Percentiles rank a stretch among this genome's conserved stretches.
Conservation (phyloP, 2,797 vertebrate species). For the Cynodonichthys magdalenae region DNA sequence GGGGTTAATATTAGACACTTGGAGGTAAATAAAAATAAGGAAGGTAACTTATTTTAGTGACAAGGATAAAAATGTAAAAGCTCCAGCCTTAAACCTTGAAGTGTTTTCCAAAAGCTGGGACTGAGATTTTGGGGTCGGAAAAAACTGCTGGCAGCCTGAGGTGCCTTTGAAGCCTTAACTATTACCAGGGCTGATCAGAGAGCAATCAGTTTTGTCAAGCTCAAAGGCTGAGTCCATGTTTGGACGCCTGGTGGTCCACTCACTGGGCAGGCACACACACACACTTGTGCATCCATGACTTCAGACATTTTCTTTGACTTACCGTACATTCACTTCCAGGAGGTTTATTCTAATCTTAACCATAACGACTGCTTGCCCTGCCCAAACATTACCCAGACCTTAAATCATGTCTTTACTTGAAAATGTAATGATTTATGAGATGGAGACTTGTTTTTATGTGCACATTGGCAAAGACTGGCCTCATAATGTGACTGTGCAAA, state of each 20-base stretch:
- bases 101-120: conserved; percentile 23
- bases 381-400: neutral
- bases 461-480: neutral
- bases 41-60: neutral
- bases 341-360: conserved; percentile 10
- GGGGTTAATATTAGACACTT: neutral
- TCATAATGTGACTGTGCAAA: neutral
- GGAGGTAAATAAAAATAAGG: neutral
- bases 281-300: conserved; percentile 19
- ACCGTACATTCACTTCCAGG: conserved; percentile 5
- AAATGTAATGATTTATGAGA: neutral
- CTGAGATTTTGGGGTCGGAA: conserved; percentile 59
- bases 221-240: conserved; percentile 63
- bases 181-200: conserved; percentile 74
- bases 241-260: conserved; percentile 65
- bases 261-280: conserved; percentile 38
- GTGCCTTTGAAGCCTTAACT: conserved; percentile 73
- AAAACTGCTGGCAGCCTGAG: conserved; percentile 64
- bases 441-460: neutral
- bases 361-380: conserved; percentile 7
- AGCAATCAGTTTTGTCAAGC: conserved; percentile 74
- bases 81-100: neutral
- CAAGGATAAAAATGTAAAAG: too few species aligned
- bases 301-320: conserved; percentile 4
- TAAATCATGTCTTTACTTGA: conserved; percentile 1